Base-by-base conservation (phyloP, 2,888 invertebrate genomes). In the Drosophila emarginata region DNA sequence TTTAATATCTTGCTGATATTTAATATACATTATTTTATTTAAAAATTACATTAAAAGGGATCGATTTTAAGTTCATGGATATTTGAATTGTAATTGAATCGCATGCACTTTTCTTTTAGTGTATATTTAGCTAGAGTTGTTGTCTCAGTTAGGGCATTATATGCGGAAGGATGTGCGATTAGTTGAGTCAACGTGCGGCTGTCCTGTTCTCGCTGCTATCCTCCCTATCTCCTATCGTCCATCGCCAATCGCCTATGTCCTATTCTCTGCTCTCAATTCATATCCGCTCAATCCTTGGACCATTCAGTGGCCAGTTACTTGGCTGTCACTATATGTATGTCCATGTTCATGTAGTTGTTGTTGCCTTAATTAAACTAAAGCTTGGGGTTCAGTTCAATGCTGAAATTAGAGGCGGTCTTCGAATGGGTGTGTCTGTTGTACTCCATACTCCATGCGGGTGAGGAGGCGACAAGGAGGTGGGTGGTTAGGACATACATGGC, bases 281-380 rank as follows among this genome's bases (percentile, higher is more conserved):
- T 36, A 15, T 50, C 45, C 54, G 26, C 54, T 40, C 54, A 67
- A 18, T 15, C 65, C 61, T 50, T 57, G 56, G 66, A 72, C 67
- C 74, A 67, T 76, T 79, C 67, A 74, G 76, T 76, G 80, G 79
- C 82, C 78, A 67, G 76, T 72, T 79, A 68, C 77, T 79, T 79
- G 80, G 72, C 83, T 81, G 70, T 72, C 79, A 45, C 45, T 45
- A 45, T 21, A 45, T 45, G 45, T 21, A 45, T 45, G 45, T 45
- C 2, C 18, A 45, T 21, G 45, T 11, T 21, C 45, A 45, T 45
- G 45, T 45, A 45, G 45, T 86, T 72, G 84, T 79, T 85, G 88
- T 83, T 86, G 86, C 82, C 87, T 83, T 85, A 85, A 85, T 85
- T 85, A 85, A 85, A 85, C 88, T 85, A 85, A 85, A 87, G 86